Evolutionary conservation across 2,888 invertebrate genomes (phyloP), one percentile per base, ranked within the genome.

Genomic region (Ferdinandea cuprea): DNA sequence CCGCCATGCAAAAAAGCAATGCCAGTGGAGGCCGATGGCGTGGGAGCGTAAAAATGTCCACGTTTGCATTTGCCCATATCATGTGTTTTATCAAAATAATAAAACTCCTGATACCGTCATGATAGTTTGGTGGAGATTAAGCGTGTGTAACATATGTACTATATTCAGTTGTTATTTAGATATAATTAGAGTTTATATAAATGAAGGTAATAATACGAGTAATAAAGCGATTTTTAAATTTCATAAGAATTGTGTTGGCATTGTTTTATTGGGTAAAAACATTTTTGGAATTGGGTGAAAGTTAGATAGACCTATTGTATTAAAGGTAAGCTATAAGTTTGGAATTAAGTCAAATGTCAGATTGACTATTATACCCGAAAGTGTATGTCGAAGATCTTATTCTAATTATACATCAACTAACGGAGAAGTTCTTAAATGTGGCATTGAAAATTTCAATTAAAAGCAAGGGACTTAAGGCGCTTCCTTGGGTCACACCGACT

Each of bases 1-100:
- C 89, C 35, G 90, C 89, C 5, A 89, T 89, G 89, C 89, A 89
- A 79, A 89, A 89, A 68, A 90, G 89, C 84, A 79, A 68, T 35
- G 81, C 72, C 50, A 77, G 42, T 32, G 32, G 48, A n/a, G 65
- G 66, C 40, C 50, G 25, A 46, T 63, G 69, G 66, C 69, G 72
- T 17, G 42, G 52, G 66, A 77, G 15, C 50, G 37, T 66, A 48
- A 66, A 48, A 48, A 28, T 19, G 40, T 42, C 76, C 7, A 35
- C 61, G 61, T 52, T 73, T 48, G 54, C 65, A 37, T 35, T 85
- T 30, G 65, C 63, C 32, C 78, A 74, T 73, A 74, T 85, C 80
- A 76, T 78, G 68, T 79, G 80, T 81, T 78, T 76, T 68, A 66
- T 74, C 56, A 68, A 56, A 61, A 56, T 56, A 61, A 28, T 52